A percentile compares a stretch with the other conserved stretches of the same genome.
Conservation (phyloP, 2,113 vertebrate species). For the Psilopsiagon aurifrons region DNA sequence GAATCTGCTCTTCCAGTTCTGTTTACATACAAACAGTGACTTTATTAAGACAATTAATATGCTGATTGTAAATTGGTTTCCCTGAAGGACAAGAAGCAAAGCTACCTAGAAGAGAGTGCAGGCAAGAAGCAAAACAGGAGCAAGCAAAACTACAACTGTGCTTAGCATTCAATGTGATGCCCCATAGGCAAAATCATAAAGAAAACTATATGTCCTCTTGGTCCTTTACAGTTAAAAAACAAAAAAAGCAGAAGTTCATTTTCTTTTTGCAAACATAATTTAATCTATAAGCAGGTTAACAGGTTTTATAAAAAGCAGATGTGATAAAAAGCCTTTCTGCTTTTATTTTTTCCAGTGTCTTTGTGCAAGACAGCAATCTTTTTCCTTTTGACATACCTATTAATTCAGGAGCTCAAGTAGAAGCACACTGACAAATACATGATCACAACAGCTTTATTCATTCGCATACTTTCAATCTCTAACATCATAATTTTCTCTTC, state of each 20-base stretch:
- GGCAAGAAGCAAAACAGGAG: not conserved
- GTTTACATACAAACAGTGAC: not conserved
- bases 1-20: not conserved
- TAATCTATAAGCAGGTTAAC: not conserved
- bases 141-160: not conserved
- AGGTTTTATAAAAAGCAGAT: not conserved
- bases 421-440: not conserved
- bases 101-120: not conserved
- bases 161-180: not conserved
- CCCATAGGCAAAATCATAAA: not conserved
- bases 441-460: not conserved
- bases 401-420: not conserved
- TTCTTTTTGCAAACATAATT: not conserved
- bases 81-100: not conserved
- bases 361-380: not conserved
- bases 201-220: not conserved
- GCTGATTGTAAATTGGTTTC: not conserved
- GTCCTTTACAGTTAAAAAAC: not conserved
- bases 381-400: not conserved
- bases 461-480: not conserved
- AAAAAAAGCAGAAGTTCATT: not conserved
- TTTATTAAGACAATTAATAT: not conserved
- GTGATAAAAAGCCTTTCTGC: not conserved
- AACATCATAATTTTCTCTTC: not conserved
- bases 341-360: not conserved